A percentile compares a stretch with the other conserved stretches of the same genome.
Conservation (phyloP, 2,888 invertebrate species). For the Epinotia brunnichana region DNA sequence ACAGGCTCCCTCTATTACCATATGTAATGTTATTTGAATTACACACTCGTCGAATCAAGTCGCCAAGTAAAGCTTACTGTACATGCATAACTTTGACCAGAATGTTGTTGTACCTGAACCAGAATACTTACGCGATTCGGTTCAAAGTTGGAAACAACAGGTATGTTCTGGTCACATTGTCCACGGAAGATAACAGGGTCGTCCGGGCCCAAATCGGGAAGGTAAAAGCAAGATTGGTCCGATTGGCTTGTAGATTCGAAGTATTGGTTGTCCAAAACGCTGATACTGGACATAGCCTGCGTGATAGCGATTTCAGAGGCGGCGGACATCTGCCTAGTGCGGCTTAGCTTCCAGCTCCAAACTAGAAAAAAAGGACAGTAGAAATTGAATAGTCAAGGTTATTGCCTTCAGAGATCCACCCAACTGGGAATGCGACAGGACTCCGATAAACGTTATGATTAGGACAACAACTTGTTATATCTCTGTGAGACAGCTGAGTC, state of each 20-base stretch:
- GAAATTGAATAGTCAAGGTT: not conserved
- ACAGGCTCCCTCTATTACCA: no score
- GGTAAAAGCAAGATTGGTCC: slow-evolving; percentile 63
- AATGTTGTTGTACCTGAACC: not conserved
- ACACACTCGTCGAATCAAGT: no score
- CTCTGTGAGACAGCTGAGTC: not conserved
- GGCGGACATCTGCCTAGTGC: slow-evolving; percentile 54
- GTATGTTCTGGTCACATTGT: slow-evolving; percentile 60
- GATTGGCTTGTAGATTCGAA: slow-evolving; percentile 59
- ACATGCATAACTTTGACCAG: not conserved
- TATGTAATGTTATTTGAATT: no score
- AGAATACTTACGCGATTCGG: slow-evolving; percentile 55
- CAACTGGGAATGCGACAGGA: not conserved
- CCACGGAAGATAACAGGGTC: slow-evolving; percentile 61
- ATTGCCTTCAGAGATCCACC: not conserved
- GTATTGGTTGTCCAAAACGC: slow-evolving; percentile 60
- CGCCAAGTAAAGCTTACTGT: no score
- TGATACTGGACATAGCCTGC: slow-evolving; percentile 52
- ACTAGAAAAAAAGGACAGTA: slow-evolving; percentile 54
- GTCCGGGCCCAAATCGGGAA: slow-evolving; percentile 58
- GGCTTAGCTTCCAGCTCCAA: slow-evolving; percentile 72
- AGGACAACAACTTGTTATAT: not conserved
- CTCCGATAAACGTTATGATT: not conserved
- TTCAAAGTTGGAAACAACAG: slow-evolving; percentile 59
- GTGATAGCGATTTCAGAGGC: slow-evolving; percentile 54